These are phyloP conservation scores for Micronycteris hirsuta DNA, from an alignment of 2,113 vertebrate species.

Conservation along the genomic window DNA sequence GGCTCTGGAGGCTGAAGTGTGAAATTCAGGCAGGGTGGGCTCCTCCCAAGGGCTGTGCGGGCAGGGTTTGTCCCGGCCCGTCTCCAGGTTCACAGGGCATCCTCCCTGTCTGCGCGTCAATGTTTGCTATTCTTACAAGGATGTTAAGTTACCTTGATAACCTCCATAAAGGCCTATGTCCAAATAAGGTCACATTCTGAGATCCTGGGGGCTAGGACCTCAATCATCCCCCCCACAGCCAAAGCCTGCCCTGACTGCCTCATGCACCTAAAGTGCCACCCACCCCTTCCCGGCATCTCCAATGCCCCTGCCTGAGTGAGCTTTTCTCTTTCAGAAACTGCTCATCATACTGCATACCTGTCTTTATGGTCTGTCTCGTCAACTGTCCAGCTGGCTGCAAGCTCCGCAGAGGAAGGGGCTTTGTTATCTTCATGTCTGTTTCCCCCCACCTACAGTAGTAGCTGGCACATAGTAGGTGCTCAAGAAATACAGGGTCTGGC, in stretches of 20 bases:
- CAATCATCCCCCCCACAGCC: neutral
- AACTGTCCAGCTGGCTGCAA: neutral
- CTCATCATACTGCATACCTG: neutral
- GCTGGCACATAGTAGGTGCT: neutral
- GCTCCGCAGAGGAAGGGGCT: neutral
- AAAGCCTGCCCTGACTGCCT: neutral
- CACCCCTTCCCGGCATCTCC: neutral
- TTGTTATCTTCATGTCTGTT: neutral
- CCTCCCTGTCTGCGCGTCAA: neutral
- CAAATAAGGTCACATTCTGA: neutral
- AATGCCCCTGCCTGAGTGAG: neutral
- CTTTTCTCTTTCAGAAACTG: neutral
- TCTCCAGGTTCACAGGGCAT: rapidly evolving
- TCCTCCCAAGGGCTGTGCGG: too few species aligned
- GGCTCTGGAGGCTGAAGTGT: neutral
- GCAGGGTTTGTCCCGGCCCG: neutral
- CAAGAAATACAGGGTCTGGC: too few species aligned
- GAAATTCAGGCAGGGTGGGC: neutral
- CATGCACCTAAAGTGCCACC: too few species aligned
- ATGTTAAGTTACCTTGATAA: neutral
- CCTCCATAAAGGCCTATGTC: neutral
- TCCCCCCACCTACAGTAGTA: neutral
- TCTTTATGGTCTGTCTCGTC: neutral
- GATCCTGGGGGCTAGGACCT: neutral
- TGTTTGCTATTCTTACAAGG: neutral